Conservation (phyloP, 2,888 invertebrate genomes). For the Phasia obesa region DNA sequence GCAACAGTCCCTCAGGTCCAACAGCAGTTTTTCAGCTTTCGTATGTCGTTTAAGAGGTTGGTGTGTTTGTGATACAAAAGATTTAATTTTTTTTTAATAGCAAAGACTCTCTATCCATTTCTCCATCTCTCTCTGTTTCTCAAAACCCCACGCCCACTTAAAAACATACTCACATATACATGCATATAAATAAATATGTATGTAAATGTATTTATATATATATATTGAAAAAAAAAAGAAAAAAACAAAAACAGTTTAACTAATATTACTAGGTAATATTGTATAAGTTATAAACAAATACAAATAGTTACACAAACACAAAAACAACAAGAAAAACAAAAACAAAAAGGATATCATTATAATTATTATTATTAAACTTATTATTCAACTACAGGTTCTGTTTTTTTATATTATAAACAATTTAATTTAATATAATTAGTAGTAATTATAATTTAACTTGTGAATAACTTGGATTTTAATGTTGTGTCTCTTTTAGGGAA, state of each 20-base stretch:
- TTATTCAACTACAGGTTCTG: slow-evolving; percentile 53
- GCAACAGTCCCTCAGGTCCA: slow-evolving; percentile 22
- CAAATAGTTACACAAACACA: slow-evolving; percentile 42
- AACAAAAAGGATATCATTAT: slow-evolving; percentile 51
- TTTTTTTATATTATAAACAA: slow-evolving; percentile 42
- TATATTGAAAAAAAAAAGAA: slow-evolving; percentile 1
- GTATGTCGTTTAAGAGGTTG: slow-evolving; percentile 47
- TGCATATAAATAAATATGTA: slow-evolving; percentile 15
- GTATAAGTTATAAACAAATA: slow-evolving; percentile 49
- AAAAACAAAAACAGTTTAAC: slow-evolving; percentile 47
- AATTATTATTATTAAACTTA: slow-evolving; percentile 54
- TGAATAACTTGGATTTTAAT: slow-evolving; percentile 59
- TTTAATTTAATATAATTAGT: slow-evolving; percentile 47
- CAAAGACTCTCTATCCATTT: slow-evolving; percentile 49
- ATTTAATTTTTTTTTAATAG: slow-evolving; percentile 31
- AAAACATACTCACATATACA: slow-evolving; percentile 48
- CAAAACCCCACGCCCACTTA: slow-evolving; percentile 45
- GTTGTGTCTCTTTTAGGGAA: slow-evolving; percentile 50
- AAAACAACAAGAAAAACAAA: slow-evolving; percentile 19
- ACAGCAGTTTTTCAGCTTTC: background rate
- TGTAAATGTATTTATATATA: slow-evolving; percentile 19
- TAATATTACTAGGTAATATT: slow-evolving; percentile 64
- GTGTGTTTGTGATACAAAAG: slow-evolving; percentile 53
- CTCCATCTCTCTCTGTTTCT: slow-evolving; percentile 7
- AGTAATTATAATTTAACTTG: slow-evolving; percentile 40